A percentile compares a stretch with the other conserved stretches of the same genome.
These are phyloP conservation scores for Phacellophora camtschatica DNA, from an alignment of 30 jellyfish, hydroid and myxozoan genomes.

Conservation along the genomic window DNA sequence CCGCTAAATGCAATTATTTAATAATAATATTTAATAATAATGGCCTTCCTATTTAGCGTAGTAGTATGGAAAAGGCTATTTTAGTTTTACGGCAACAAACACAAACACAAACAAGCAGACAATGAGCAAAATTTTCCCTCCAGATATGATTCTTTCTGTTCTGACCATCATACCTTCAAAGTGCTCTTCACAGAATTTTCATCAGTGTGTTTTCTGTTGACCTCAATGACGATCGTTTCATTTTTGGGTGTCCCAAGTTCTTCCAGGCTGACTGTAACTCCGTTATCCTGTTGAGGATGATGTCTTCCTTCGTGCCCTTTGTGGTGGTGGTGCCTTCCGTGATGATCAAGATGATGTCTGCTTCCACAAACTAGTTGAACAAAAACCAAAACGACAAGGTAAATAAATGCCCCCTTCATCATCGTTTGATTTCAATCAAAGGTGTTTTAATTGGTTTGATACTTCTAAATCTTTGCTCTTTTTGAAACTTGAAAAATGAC, in stretches of 20 bases:
- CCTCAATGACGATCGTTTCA: conserved; percentile 53
- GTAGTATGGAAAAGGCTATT: too few relatives aligned
- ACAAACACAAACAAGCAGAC: too few relatives aligned
- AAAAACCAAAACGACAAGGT: background rate
- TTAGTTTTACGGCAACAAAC: too few relatives aligned
- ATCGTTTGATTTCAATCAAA: background rate
- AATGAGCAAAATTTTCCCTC: too few relatives aligned
- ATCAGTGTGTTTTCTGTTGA: background rate
- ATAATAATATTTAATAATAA: too few relatives aligned
- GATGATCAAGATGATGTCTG: conserved; percentile 27
- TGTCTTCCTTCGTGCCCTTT: background rate
- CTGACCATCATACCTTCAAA: conserved; percentile 39
- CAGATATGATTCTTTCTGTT: too few relatives aligned
- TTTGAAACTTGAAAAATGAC: too few relatives aligned
- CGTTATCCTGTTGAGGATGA: background rate
- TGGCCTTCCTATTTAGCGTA: too few relatives aligned
- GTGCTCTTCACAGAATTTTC: conserved; percentile 1
- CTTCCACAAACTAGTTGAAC: background rate
- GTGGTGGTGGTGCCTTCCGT: background rate
- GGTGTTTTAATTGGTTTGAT: too few relatives aligned
- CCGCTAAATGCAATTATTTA: too few relatives aligned
- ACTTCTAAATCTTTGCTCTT: too few relatives aligned
- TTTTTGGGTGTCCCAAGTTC: conserved; percentile 40
- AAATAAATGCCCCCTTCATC: background rate
- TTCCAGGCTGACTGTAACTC: background rate